These are phyloP conservation scores for Ptiloglossa arizonensis DNA, from an alignment of 1,140 invertebrate genomes.

Conservation along the genomic window DNA sequence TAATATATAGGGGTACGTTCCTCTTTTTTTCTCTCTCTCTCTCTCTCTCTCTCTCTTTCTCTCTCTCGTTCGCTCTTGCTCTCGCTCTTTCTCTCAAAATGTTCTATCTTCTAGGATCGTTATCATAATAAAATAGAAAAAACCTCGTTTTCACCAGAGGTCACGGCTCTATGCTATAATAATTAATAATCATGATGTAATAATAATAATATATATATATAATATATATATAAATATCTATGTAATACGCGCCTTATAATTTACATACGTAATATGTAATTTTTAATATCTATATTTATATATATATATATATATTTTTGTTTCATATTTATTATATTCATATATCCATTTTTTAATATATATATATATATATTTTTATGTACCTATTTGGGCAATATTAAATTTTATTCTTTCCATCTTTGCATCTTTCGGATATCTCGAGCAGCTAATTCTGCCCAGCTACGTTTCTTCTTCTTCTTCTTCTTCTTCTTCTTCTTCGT, in stretches of 20 bases:
- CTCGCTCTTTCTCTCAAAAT: slow-evolving; percentile 20
- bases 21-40: slow-evolving; percentile 22
- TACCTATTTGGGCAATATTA: slow-evolving; percentile 42
- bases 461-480: slow-evolving; percentile 15
- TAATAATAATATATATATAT: slow-evolving; percentile 53
- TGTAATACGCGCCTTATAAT: slow-evolving; percentile 63
- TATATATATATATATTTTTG: slow-evolving; percentile 55
- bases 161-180: slow-evolving; percentile 59
- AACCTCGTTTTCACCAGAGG: slow-evolving; percentile 60
- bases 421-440: slow-evolving; percentile 59
- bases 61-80: slow-evolving; percentile 8
- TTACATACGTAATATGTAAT: slow-evolving; percentile 60
- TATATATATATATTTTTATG: too few species aligned
- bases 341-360: slow-evolving; percentile 50
- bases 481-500: slow-evolving; percentile 12
- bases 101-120: slow-evolving; percentile 58
- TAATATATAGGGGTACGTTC: slow-evolving; percentile 46
- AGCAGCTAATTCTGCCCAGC: slow-evolving; percentile 27
- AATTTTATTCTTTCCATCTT: slow-evolving; percentile 48
- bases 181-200: slow-evolving; percentile 49
- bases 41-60: slow-evolving; percentile 18
- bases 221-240: slow-evolving; percentile 64
- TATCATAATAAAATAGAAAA: slow-evolving; percentile 75
- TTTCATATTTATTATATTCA: slow-evolving; percentile 49
- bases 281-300: slow-evolving; percentile 45